A percentile compares a stretch with the other conserved stretches of the same genome.
phyloP scores from a whole-genome alignment of 1,140 invertebrate species.

The Holotrichia oblita region DNA sequence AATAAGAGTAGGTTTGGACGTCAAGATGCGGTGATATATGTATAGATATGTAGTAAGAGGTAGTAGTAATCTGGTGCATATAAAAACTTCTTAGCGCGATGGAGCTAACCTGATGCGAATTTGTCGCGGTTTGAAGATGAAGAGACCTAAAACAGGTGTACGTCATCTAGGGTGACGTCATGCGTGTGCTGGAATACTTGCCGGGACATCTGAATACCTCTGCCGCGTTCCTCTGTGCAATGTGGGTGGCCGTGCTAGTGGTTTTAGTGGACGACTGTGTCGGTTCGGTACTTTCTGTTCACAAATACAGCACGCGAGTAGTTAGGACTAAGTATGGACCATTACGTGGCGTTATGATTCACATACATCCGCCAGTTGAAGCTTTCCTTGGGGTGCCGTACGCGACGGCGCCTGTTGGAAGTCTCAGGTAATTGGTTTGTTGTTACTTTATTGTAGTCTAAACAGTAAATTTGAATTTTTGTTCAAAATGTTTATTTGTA shows the following conservation, averaged over 20 bases:
- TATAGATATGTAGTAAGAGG: not conserved
- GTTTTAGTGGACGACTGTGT: slow-evolving; percentile 62
- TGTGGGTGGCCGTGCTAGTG: slow-evolving; percentile 60
- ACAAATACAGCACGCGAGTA: slow-evolving; percentile 81
- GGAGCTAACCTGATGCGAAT: slow-evolving; percentile 17
- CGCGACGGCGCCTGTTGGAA: slow-evolving; percentile 81
- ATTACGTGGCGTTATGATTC: slow-evolving; percentile 82
- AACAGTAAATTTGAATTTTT: no score
- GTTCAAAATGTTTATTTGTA: no score
- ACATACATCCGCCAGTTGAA: slow-evolving; percentile 83
- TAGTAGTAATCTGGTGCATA: not conserved
- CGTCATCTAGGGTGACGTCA: slow-evolving; percentile 55
- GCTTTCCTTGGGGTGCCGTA: slow-evolving; percentile 96
- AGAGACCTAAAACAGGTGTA: slow-evolving; percentile 6
- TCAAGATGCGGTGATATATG: slow-evolving; percentile 11
- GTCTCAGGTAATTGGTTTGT: slow-evolving; percentile 64
- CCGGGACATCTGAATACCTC: slow-evolving; percentile 50
- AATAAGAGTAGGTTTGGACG: not conserved
- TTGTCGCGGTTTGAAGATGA: slow-evolving; percentile 6
- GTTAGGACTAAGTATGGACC: slow-evolving; percentile 89
- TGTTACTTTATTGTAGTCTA: not conserved
- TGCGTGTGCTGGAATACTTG: slow-evolving; percentile 52
- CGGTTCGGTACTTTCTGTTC: slow-evolving; percentile 63
- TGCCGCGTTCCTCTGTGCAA: slow-evolving; percentile 49
- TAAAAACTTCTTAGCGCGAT: not conserved